Evolutionary conservation across 30 jellyfish, hydroid and myxozoan species (phyloP).

Genomic region (Morbakka virulenta): DNA sequence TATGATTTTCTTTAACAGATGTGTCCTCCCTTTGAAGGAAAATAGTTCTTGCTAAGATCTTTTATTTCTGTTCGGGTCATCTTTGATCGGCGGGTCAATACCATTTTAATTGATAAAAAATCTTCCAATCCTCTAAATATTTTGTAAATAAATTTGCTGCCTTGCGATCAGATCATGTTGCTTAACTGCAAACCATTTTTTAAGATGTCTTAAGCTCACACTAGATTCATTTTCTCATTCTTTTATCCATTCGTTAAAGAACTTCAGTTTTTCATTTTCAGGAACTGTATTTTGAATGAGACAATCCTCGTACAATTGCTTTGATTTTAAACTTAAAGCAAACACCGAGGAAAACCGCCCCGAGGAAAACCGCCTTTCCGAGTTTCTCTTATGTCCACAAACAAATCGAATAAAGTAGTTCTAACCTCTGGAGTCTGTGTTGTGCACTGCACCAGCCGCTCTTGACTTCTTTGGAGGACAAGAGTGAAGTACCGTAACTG

Average conservation of each 20-base stretch:
- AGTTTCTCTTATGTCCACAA: conserved; percentile 45
- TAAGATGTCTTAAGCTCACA: conserved; percentile 61
- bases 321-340: conserved; percentile 39
- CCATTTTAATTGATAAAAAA: conserved; percentile 43
- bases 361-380: conserved; percentile 62
- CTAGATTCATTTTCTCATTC: conserved; percentile 55
- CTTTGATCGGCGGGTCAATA: conserved; percentile 80
- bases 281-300: conserved; percentile 45
- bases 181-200: conserved; percentile 51
- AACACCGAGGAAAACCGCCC: conserved; percentile 13
- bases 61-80: conserved; percentile 67
- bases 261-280: conserved; percentile 3
- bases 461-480: conserved; percentile 17
- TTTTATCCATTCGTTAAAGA: conserved; percentile 46
- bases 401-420: conserved; percentile 27
- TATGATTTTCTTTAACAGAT: conserved; percentile 47
- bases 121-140: conserved; percentile 57
- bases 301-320: conserved; percentile 56
- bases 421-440: conserved; percentile 37
- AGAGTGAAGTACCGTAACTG: background rate
- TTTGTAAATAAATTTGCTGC: conserved; percentile 27
- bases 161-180: conserved; percentile 44
- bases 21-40: conserved; percentile 32
- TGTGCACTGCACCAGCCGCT: conserved; percentile 37
- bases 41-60: too few species aligned